Evolutionary conservation across 2,888 invertebrate genomes (phyloP), one percentile per base, ranked within the genome.

Genomic region (Synanthedon tipuliformis): DNA sequence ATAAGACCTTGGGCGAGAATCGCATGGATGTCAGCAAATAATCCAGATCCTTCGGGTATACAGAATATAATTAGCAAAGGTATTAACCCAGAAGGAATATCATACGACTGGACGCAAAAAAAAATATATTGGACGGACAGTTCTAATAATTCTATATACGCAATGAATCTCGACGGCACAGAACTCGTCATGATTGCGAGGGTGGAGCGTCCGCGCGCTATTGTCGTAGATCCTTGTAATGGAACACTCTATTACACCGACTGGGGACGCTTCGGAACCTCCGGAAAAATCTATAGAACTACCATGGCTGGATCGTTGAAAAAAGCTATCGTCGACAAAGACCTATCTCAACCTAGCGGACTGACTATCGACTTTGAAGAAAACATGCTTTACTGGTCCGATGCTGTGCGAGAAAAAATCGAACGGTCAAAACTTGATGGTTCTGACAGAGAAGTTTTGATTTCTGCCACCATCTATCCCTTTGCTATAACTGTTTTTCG

Each of bases 41-140:
- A 89, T 58, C 95, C 95, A 0, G 89, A 90, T 1, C 76, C 83
- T 3, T 75, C 84, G 4, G 89, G 89, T 51, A 90, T 93, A 4
- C 90, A 90, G 50, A 92, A 91, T 53, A 90, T 95, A 1, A 89
- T 95, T 40, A 92, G 81, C 61, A 92, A 92, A 69, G 94, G 94
- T 18, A 95, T 96, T 53, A 96, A 96, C 78, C 96, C 97, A 0
- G 96, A 97, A 76, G 96, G 97, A 4, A 94, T 97, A 57, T 95
- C 97, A 0, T 97, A 97, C 71, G 99, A 99, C 72, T 99, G 99
- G 99, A 96, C 98, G 0, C 96, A 96, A 63, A 95, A 95, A 73
- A 98, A 98, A 76, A 92, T 99, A 41, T 99, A 98, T 77, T 99
- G 98, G 97, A 97, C 98, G 0, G 99, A 99, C 69, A 96, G 96